Evolutionary conservation across 2,888 invertebrate genomes (phyloP).

Genomic region (Cheiracanthium punctorium): DNA sequence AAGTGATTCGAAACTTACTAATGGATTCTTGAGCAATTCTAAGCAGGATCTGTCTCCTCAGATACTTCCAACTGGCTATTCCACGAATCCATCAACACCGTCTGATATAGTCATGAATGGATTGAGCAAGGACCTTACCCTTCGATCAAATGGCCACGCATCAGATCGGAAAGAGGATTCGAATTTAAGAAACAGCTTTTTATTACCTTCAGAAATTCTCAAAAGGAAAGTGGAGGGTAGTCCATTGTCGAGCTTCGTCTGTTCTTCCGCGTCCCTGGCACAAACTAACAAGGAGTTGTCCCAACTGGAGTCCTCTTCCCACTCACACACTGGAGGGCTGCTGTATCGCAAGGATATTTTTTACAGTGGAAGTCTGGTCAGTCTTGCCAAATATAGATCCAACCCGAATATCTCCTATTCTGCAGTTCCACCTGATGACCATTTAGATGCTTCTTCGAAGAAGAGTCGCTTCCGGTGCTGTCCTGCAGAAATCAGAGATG

Average conservation of each 20-base stretch:
- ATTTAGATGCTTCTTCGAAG: background rate
- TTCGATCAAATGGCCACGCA: constrained; percentile 29
- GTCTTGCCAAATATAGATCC: constrained; percentile 77
- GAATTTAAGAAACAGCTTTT: constrained; percentile 35
- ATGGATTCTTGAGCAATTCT: constrained; percentile 41
- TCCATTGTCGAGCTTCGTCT: constrained; percentile 61
- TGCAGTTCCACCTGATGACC: constrained; percentile 14
- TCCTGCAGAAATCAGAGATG: constrained; percentile 82
- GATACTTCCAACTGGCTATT: constrained; percentile 28
- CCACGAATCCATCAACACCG: constrained; percentile 51
- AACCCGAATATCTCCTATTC: constrained; percentile 73
- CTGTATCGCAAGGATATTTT: constrained; percentile 92
- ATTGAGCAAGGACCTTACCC: constrained; percentile 25
- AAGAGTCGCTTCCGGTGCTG: constrained; percentile 75
- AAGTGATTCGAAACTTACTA: constrained; percentile 26
- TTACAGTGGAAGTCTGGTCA: constrained; percentile 86
- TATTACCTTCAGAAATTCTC: constrained; percentile 53
- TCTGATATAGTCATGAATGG: constrained; percentile 33
- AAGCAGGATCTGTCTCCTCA: constrained; percentile 32
- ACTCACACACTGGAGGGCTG: constrained; percentile 80
- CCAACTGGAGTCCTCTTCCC: constrained; percentile 32
- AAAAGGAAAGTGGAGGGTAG: constrained; percentile 60
- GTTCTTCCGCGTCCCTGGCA: constrained; percentile 63
- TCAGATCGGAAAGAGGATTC: constrained; percentile 21
- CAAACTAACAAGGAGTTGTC: constrained; percentile 66